These are phyloP conservation scores for Arrhamphus sclerolepis DNA, from an alignment of 2,797 vertebrate species.

Conservation along the genomic window DNA sequence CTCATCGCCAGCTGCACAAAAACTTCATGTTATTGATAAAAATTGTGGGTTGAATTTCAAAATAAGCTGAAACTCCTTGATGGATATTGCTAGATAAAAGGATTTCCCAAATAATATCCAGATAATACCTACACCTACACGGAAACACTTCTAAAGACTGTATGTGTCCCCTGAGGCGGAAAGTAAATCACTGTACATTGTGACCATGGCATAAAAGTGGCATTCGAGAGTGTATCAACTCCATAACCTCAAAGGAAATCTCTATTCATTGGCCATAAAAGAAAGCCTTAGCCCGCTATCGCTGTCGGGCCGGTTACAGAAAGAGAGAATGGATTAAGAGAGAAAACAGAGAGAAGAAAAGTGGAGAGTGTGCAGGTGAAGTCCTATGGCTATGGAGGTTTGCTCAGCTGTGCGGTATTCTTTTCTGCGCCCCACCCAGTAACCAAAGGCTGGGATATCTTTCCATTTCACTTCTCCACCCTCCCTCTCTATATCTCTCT, in stretches of 20 bases:
- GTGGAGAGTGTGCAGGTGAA: conserved; percentile 75
- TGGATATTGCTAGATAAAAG: conserved; percentile 71
- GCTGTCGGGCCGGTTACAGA: conserved; percentile 64
- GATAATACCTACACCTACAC: conserved; percentile 66
- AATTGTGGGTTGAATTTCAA: conserved; percentile 51
- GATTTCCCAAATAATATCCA: conserved; percentile 73
- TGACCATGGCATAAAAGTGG: conserved; percentile 69
- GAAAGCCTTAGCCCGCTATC: conserved; percentile 58
- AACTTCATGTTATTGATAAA: conserved; percentile 34
- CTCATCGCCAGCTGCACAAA: conserved; percentile 19
- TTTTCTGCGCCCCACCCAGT: conserved; percentile 77
- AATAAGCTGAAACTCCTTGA: conserved; percentile 45
- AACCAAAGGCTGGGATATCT: conserved; percentile 74
- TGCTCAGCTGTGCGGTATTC: conserved; percentile 84
- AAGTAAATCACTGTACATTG: conserved; percentile 72
- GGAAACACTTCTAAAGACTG: conserved; percentile 61
- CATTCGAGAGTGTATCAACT: conserved; percentile 74
- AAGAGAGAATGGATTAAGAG: conserved; percentile 80
- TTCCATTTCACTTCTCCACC: conserved; percentile 65
- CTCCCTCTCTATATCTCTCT: conserved; percentile 36
- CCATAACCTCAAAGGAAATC: conserved; percentile 79
- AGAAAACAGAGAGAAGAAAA: conserved; percentile 76
- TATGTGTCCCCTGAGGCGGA: conserved; percentile 63
- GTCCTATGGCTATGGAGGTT: conserved; percentile 78
- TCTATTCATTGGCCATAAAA: conserved; percentile 72